Percentiles rank a stretch among this genome's conserved stretches.
phyloP scores from a whole-genome alignment of 2,888 invertebrate genomes.

The Phaonia tiefii region DNA sequence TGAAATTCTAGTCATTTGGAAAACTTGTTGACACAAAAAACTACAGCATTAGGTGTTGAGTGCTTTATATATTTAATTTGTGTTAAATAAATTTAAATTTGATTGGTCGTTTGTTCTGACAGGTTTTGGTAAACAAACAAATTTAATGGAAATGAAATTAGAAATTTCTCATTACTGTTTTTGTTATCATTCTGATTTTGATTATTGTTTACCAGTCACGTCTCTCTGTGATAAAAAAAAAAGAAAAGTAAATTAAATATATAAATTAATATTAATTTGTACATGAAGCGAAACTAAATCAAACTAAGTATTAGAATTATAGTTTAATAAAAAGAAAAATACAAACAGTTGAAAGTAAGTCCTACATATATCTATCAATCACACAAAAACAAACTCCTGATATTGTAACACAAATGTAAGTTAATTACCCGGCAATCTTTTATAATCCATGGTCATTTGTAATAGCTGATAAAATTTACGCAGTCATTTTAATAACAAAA shows the following conservation, averaged over 20 bases:
- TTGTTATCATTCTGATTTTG: constrained; percentile 18
- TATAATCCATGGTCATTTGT: too few species aligned
- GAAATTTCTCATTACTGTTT: constrained; percentile 50
- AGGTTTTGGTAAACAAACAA: too few species aligned
- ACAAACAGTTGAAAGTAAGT: background rate
- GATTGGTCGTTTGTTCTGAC: background rate
- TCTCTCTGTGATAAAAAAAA: constrained; percentile 75
- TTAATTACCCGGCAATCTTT: constrained; percentile 2
- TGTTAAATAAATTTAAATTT: background rate
- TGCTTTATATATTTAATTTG: background rate
- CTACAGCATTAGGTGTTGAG: too few species aligned
- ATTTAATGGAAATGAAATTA: background rate
- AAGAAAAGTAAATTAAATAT: constrained; percentile 10
- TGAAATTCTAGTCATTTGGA: constrained; percentile 9
- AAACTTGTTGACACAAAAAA: background rate
- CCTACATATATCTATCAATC: constrained; percentile 26
- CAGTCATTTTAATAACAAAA: too few species aligned
- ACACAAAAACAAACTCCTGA: constrained; percentile 5
- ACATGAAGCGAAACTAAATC: constrained; percentile 27
- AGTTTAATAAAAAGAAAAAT: constrained; percentile 30
- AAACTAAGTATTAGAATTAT: too few species aligned
- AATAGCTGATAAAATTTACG: too few species aligned
- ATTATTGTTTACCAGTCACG: constrained; percentile 69
- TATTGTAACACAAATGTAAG: constrained; percentile 38
- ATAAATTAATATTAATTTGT: constrained; percentile 63